phyloP scores from a whole-genome alignment of 2,113 vertebrate genomes.

The Leptocoma aspasia region DNA sequence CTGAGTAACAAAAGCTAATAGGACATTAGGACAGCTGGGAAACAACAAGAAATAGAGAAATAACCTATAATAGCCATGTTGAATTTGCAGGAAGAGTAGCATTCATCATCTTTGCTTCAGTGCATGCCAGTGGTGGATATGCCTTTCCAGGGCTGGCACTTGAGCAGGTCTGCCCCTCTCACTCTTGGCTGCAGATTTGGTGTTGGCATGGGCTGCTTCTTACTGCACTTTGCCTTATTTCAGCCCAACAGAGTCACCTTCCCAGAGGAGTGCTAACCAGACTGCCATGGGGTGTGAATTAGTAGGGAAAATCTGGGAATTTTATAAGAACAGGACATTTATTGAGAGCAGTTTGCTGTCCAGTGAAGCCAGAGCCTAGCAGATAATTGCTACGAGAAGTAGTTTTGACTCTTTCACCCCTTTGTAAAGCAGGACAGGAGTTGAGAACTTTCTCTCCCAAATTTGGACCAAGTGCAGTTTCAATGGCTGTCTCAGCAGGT shows the following conservation, averaged over 20 bases:
- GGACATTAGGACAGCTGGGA: not conserved
- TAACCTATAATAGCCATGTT: not conserved
- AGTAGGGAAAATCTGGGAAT: not conserved
- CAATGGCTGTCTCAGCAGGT: not conserved
- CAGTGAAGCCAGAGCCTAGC: not conserved
- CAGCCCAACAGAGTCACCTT: not conserved
- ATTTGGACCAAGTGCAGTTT: not conserved
- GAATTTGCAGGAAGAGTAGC: not conserved
- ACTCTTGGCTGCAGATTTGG: not conserved
- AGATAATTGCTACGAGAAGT: not conserved
- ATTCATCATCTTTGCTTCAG: not conserved
- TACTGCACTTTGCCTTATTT: not conserved
- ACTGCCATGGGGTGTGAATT: not conserved
- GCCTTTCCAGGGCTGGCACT: not conserved
- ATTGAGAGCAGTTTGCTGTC: not conserved
- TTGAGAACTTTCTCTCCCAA: not conserved
- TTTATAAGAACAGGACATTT: not conserved
- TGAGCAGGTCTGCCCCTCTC: not conserved
- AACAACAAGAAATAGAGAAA: not conserved
- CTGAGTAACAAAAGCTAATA: not conserved
- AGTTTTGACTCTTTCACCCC: not conserved
- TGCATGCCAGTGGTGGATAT: not conserved
- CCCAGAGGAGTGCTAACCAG: not conserved
- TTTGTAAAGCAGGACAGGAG: not conserved
- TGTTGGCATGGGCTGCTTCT: not conserved